Evolutionary conservation across 2,113 vertebrate species (phyloP).

Genomic region (Forbesichthys papilliferus): DNA sequence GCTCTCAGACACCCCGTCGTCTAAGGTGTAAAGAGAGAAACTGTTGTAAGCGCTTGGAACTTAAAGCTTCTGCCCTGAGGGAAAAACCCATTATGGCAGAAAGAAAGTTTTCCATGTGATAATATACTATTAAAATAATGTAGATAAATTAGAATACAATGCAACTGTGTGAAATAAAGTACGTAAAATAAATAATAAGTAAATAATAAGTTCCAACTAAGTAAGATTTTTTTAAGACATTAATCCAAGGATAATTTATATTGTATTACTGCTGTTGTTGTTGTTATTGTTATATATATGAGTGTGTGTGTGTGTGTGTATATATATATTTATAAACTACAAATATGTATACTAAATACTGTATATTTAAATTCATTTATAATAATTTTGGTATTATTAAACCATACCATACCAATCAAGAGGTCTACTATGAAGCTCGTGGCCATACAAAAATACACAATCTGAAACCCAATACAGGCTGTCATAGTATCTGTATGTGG

Average conservation of each 20-base stretch:
- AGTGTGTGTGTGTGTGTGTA: too few relatives aligned
- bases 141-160: conserved; percentile 34
- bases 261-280: too few relatives aligned
- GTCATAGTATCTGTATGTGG: too few relatives aligned
- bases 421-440: too few relatives aligned
- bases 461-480: conserved; percentile 6
- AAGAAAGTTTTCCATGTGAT: conserved; percentile 52
- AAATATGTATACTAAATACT: too few relatives aligned
- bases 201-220: conserved; percentile 19
- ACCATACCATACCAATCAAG: too few relatives aligned
- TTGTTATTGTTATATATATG: too few relatives aligned
- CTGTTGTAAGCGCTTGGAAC: conserved; percentile 39
- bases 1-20: conserved; percentile 52
- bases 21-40: conserved; percentile 45
- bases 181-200: neutral
- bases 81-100: conserved; percentile 53
- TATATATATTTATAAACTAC: too few relatives aligned
- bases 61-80: conserved; percentile 54
- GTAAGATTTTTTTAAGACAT: conserved; percentile 21
- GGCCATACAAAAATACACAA: conserved; percentile 4
- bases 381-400: too few relatives aligned
- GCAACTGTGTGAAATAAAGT: conserved; percentile 27
- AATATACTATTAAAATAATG: neutral
- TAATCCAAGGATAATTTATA: too few relatives aligned
- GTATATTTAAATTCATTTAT: too few relatives aligned